Conservation (phyloP, 2,888 invertebrate species). For the Leptopilina myrica region DNA sequence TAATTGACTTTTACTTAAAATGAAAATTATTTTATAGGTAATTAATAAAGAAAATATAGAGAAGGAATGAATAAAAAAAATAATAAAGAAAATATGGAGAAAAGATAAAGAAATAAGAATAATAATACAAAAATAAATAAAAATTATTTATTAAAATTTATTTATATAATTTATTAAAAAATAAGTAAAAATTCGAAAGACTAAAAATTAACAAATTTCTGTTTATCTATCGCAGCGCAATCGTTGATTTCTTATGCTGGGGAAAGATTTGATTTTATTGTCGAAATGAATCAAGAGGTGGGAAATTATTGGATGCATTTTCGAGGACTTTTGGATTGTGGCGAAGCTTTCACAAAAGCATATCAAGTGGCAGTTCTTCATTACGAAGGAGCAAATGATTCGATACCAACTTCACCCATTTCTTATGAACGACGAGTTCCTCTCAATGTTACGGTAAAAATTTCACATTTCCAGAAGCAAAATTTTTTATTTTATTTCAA, state of each 20-base stretch:
- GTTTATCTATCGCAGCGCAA: conserved; percentile 75
- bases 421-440: not conserved
- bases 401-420: not conserved
- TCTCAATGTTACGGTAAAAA: conserved; percentile 2
- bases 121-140: not conserved
- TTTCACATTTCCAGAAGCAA: not conserved
- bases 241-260: conserved; percentile 90
- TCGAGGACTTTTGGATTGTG: conserved; percentile 92
- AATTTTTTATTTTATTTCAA: not conserved
- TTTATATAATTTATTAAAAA: not conserved
- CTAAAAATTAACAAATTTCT: not conserved
- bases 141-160: not conserved
- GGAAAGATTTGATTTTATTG: conserved; percentile 90
- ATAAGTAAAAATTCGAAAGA: not conserved
- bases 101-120: too few relatives aligned
- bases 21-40: too few relatives aligned
- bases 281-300: conserved; percentile 84
- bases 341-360: conserved; percentile 82
- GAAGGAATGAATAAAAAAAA: too few relatives aligned
- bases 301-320: conserved; percentile 89
- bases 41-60: too few relatives aligned
- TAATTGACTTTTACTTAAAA: too few relatives aligned
- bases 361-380: conserved; percentile 84
- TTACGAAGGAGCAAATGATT: conserved; percentile 79
- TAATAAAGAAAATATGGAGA: too few relatives aligned